phyloP scores from a whole-genome alignment of 2,888 invertebrate genomes.

The Heteromyza rotundicornis region DNA sequence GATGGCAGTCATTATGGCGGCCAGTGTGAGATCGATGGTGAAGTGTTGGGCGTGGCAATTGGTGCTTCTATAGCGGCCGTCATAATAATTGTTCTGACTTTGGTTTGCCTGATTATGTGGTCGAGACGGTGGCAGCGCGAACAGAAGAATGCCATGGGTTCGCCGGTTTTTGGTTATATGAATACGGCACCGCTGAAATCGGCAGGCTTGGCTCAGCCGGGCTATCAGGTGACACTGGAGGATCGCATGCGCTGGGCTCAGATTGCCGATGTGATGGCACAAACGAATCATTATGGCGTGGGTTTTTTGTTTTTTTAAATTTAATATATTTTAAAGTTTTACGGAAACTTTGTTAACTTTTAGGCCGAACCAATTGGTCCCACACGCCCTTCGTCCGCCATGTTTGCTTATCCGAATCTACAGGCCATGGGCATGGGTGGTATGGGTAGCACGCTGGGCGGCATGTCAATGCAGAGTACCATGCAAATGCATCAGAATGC shows the following conservation, averaged over 20 bases:
- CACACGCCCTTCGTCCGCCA: conserved; percentile 82
- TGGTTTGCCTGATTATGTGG: conserved; percentile 89
- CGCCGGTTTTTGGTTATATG: conserved; percentile 88
- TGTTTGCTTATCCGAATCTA: conserved; percentile 81
- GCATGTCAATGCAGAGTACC: conserved; percentile 63
- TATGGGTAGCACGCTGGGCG: conserved; percentile 54
- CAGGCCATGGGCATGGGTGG: conserved; percentile 56
- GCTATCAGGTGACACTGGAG: conserved; percentile 78
- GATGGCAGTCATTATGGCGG: conserved; percentile 83
- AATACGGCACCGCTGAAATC: conserved; percentile 77
- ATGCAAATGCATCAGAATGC: conserved; percentile 60
- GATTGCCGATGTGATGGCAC: conserved; percentile 86
- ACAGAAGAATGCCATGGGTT: conserved; percentile 79
- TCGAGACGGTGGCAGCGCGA: conserved; percentile 91
- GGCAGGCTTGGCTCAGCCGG: conserved; percentile 72
- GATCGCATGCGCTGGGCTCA: conserved; percentile 88
- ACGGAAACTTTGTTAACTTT: not conserved
- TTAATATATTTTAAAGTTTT: conserved; percentile 1
- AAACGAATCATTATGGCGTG: conserved; percentile 84
- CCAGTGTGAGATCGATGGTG: conserved; percentile 89
- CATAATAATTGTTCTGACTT: conserved; percentile 84
- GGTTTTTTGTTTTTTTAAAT: conserved; percentile 49
- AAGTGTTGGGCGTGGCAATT: conserved; percentile 88
- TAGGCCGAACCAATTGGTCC: conserved; percentile 76
- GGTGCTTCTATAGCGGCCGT: conserved; percentile 89